phyloP scores from a whole-genome alignment of 1,140 invertebrate species.

The Zelostemma sp. region DNA sequence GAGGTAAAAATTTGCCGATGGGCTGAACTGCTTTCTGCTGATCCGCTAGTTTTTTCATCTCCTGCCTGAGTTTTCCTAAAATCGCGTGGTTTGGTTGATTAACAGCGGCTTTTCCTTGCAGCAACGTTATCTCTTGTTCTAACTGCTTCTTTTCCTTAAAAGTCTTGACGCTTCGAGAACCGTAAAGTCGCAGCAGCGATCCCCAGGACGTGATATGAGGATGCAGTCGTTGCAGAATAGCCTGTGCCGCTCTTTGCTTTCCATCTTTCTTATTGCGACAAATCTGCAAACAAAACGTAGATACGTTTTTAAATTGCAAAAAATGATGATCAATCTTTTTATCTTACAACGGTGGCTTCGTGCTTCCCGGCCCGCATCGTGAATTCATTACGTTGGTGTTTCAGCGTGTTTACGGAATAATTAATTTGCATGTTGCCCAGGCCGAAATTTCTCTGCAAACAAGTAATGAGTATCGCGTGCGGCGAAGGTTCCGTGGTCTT shows the following conservation, averaged over 20 bases:
- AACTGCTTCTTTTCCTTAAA: slow-evolving; percentile 95
- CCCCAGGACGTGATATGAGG: slow-evolving; percentile 97
- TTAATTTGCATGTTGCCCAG: slow-evolving; percentile 89
- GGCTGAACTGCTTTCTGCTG: slow-evolving; percentile 77
- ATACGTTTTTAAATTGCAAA: neutral
- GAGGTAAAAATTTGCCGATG: slow-evolving; percentile 80
- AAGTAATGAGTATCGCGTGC: slow-evolving; percentile 92
- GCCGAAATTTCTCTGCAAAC: slow-evolving; percentile 93
- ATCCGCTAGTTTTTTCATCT: slow-evolving; percentile 87
- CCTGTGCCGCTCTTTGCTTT: slow-evolving; percentile 96
- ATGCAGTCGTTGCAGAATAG: slow-evolving; percentile 92
- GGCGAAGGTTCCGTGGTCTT: slow-evolving; percentile 96
- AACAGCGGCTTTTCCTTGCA: slow-evolving; percentile 90
- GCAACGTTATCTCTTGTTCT: slow-evolving; percentile 92
- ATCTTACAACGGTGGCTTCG: slow-evolving; percentile 79
- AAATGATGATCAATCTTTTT: slow-evolving; percentile 2
- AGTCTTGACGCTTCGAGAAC: slow-evolving; percentile 91
- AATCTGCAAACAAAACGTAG: slow-evolving; percentile 52
- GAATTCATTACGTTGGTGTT: slow-evolving; percentile 94
- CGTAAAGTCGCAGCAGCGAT: slow-evolving; percentile 92
- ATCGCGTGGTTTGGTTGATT: slow-evolving; percentile 96
- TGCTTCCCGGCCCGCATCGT: slow-evolving; percentile 96
- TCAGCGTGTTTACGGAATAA: slow-evolving; percentile 88
- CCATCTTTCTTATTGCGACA: slow-evolving; percentile 98
- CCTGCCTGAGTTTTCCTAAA: slow-evolving; percentile 87